Evolutionary conservation across 2,113 vertebrate genomes (phyloP), one percentile per base, ranked within the genome.

Genomic region (Tretioscincus oriximinensis): DNA sequence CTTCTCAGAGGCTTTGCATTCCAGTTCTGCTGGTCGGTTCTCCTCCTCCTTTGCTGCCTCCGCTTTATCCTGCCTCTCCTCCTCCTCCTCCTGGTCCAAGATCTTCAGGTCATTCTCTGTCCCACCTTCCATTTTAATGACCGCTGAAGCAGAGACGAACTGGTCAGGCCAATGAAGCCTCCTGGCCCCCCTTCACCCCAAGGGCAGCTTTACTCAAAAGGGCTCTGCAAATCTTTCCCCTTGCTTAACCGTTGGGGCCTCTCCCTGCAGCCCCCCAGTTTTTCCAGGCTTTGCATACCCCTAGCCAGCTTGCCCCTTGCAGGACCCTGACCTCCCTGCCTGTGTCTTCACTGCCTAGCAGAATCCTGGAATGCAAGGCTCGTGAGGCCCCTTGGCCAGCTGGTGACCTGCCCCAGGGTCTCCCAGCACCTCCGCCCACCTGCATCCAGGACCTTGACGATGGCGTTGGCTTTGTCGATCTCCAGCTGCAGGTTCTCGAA

Each of bases 71-170:
- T 86, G 86, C 31, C 92, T 89, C 18, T 94, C 94, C 29, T 95
- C 94, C 47, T 95, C 95, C 60, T 98, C 97, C 88, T 98, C 97
- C 88, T 97, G 92, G 68, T 98, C 97, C 85, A 98, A 89, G 83
- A 98, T 97, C 10, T 96, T 96, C 73, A 98, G 92, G 69, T 98
- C 97, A 1, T 96, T 95, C 78, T 98, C 97, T 0, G 95, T 96
- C 8, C 97, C 97, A 66, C 97, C 97, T 88, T 98, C 97, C 97
- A 98, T 98, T 91, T 98, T 98, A 86, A 98, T 98, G 76, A 98
- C 97, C 11, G 97, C 97, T 98, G 76, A 10, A 69, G 73, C 64
- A 47, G 6, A 71, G 24, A 16, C 18, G 4, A 4, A 20, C 14
- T 2, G 20, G 7, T 3, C 73, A 11, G 4, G 2, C 47, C 41